Percentiles rank a stretch among this genome's conserved stretches.
Evolutionary conservation across 2,888 invertebrate genomes (phyloP).

Genomic region (Oxystoma pomonae): DNA sequence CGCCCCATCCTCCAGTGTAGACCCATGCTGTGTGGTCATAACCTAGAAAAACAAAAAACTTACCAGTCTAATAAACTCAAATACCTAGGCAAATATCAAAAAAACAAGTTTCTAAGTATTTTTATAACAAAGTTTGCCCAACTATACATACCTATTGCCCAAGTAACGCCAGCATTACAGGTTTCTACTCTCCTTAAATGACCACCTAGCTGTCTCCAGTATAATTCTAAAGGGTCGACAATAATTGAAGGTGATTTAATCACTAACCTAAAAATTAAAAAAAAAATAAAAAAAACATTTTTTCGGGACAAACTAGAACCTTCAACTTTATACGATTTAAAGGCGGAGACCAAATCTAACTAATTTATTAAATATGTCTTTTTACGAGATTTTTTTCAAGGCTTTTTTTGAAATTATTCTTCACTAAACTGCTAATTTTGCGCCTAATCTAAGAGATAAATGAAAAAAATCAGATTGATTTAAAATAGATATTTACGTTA

Average conservation of each 20-base stretch:
- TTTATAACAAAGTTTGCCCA: no score
- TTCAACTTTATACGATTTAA: no score
- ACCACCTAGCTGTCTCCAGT: conserved; percentile 85
- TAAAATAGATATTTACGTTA: no score
- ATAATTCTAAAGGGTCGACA: conserved; percentile 71
- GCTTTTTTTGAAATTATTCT: no score
- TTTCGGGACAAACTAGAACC: no score
- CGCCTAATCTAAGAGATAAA: no score
- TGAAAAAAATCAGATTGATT: no score
- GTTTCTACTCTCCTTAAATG: conserved; percentile 77
- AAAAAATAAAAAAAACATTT: background rate
- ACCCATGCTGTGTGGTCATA: conserved; percentile 88
- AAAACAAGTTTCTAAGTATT: background rate
- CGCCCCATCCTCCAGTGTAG: conserved; percentile 87
- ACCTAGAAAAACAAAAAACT: conserved; percentile 37
- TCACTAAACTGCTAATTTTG: no score
- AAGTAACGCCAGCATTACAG: conserved; percentile 75
- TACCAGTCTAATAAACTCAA: background rate
- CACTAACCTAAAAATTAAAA: conserved; percentile 9
- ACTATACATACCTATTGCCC: conserved; percentile 76
- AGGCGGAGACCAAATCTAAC: no score
- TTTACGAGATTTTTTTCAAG: no score
- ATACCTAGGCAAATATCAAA: background rate
- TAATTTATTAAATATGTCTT: no score
- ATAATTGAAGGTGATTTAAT: conserved; percentile 47